Percentiles rank a stretch among this genome's conserved stretches.
Evolutionary conservation across 2,113 vertebrate genomes (phyloP).

Genomic region (Bambusicola thoracicus): DNA sequence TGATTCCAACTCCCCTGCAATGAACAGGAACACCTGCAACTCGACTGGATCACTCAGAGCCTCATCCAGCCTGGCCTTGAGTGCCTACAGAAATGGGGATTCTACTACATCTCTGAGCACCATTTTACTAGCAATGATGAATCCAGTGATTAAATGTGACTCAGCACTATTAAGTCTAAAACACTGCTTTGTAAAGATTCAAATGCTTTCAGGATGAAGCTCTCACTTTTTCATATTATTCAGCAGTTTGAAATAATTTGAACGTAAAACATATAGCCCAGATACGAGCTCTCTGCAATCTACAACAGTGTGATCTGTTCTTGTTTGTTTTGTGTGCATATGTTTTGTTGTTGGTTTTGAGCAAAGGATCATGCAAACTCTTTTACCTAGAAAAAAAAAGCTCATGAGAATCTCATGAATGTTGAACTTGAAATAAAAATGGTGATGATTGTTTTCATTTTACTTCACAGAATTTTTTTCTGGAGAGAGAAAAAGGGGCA

Average conservation of each 20-base stretch:
- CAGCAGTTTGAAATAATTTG: not conserved
- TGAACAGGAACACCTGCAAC: too few relatives aligned
- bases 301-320: not conserved
- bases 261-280: not conserved
- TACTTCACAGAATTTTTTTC: not conserved
- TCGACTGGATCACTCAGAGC: too few relatives aligned
- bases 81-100: too few relatives aligned
- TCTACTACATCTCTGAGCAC: too few relatives aligned
- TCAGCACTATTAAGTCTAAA: not conserved
- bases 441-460: not conserved
- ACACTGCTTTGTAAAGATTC: not conserved
- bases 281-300: not conserved
- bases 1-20: too few relatives aligned
- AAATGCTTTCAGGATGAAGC: not conserved
- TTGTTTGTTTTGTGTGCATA: not conserved
- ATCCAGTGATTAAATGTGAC: not conserved
- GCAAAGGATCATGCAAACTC: not conserved
- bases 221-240: not conserved
- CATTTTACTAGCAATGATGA: not conserved
- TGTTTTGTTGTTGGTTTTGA: not conserved
- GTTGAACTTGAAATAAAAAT: not conserved
- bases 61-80: too few relatives aligned
- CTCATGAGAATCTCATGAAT: not conserved
- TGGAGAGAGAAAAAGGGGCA: not conserved
- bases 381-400: not conserved